Evolutionary conservation across 1,140 invertebrate genomes (phyloP), one percentile per base, ranked within the genome.

Genomic region (Anoplolepis gracilipes): DNA sequence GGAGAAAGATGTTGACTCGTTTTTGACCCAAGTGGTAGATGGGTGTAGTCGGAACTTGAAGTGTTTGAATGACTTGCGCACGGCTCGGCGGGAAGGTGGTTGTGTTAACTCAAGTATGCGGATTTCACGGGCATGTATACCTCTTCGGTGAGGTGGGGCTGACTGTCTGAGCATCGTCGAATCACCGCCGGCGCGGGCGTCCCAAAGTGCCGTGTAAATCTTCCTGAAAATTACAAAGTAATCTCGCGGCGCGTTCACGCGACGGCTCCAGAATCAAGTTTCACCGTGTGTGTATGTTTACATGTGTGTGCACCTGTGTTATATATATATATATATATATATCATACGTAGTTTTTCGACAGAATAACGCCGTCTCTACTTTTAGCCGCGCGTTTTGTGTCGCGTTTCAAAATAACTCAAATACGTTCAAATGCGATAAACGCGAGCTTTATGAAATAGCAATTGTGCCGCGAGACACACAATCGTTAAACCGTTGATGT

Each of bases 151-250:
- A 82, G 67, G 55, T 82, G 78, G 67, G 33, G 77, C 46, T 46
- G 76, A 33, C 36, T 72, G 49, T 57, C 65, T 59, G 36, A 53
- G 78, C 78, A 55, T 73, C 78, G 67, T 36, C 36, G 67, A 67
- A 59, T 59, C 28, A 81, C 64, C 65, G 36, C 36, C 67, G 78
- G 55, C 67, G 78, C 78, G 53, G 67, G 78, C 78, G 53, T 82
- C 67, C 55, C 65, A 55, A 82, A 82, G 78, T 73, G 67, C 39
- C 78, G 67, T 73, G 78, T 82, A 82, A 82, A 82, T 73, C 78
- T 82, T 82, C 25, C 55, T 82, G 78, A 82, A 82, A 82, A 82
- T 82, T 82, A 82, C 78, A 30, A 82, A 82, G 78, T 82, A 59
- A 82, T 82, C 67, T 46, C 28, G 36, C 69, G 69, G 46, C 19